Base-by-base conservation (phyloP, 2,888 invertebrate genomes). In the Ophonus ardosiacus region DNA sequence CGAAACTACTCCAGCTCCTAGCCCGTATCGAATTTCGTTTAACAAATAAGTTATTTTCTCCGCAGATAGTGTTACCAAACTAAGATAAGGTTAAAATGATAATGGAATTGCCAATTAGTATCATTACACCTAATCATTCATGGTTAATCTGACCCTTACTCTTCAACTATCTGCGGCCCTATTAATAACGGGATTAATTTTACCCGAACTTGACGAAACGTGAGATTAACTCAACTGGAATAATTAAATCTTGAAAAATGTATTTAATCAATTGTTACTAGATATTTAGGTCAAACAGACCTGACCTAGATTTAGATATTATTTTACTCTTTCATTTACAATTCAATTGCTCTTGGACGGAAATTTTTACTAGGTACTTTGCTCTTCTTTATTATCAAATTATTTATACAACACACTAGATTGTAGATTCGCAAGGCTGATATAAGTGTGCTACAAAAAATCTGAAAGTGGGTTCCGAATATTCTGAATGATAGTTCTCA, bases 71-170 rank as follows among this genome's bases (percentile, higher is more conserved):
- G 78, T 78, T 78, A 51, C 78, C 13, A 24, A 15, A 24, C 78
- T 56, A 21, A 78, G 78, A 78, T 78, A 57, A 78, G 78, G 78
- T 63, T 78, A 78, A 78, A 78, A 57, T 78, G 78, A 78, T 78
- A 78, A 78, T 78, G 57, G 78, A 61, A 61, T 80, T 63, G 81
- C 63, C 81, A 81, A 81, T 81, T 81, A 81, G 43, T 21, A 81
- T 81, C 65, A 81, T 81, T 65, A 40, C n/a, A 65, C 43, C 63
- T 65, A 65, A 65, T 81, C 43, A 63, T 61, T 81, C 51, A 18
- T 13, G 21, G 21, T 59, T 59, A 80, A 78, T 78, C 79, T 31
- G 59, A 78, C 79, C 61, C 78, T 79, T 40, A 43, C 81, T 81
- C 21, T 18, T 8, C 24, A 78, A 78, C 57, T 78, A 56, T 40